A percentile compares a stretch with the other conserved stretches of the same genome.
These are phyloP conservation scores for Allolobophora icterica DNA, from an alignment of 2,888 invertebrate genomes.

Conservation along the genomic window DNA sequence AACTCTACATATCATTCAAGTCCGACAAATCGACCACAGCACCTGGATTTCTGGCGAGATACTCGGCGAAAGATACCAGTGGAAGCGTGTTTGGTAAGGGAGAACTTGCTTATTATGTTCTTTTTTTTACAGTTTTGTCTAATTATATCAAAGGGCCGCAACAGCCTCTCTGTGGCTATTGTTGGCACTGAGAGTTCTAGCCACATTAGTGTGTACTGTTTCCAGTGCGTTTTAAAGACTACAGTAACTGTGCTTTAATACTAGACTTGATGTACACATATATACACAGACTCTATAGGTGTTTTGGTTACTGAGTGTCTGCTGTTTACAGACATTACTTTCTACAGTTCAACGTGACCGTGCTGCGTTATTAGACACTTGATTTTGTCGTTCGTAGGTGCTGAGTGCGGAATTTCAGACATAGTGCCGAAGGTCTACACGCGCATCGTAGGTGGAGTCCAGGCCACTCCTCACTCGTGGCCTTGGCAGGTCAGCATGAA, in stretches of 20 bases:
- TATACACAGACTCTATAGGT: too few species aligned
- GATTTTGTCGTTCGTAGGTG: background rate
- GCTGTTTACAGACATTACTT: background rate
- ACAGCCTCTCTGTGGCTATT: background rate
- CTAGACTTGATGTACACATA: too few species aligned
- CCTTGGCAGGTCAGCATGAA: slow-evolving; percentile 46
- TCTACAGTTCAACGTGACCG: background rate
- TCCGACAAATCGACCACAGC: slow-evolving; percentile 35
- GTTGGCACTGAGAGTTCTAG: background rate
- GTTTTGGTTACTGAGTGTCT: background rate
- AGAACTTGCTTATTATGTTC: background rate
- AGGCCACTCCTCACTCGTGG: slow-evolving; percentile 46
- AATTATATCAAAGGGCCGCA: background rate
- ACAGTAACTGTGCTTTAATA: background rate
- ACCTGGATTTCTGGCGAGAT: slow-evolving; percentile 35
- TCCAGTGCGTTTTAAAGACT: background rate
- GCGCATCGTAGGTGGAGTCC: slow-evolving; percentile 44
- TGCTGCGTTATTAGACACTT: background rate
- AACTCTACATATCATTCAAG: slow-evolving; percentile 40
- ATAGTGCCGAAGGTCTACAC: slow-evolving; percentile 38
- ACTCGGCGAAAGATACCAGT: background rate
- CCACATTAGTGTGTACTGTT: background rate
- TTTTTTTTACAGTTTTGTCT: too few species aligned
- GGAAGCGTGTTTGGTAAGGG: background rate
- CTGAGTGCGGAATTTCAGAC: slow-evolving; percentile 41